Conservation (phyloP, 30 jellyfish, hydroid and myxozoan genomes). For the Sanderia malayensis region DNA sequence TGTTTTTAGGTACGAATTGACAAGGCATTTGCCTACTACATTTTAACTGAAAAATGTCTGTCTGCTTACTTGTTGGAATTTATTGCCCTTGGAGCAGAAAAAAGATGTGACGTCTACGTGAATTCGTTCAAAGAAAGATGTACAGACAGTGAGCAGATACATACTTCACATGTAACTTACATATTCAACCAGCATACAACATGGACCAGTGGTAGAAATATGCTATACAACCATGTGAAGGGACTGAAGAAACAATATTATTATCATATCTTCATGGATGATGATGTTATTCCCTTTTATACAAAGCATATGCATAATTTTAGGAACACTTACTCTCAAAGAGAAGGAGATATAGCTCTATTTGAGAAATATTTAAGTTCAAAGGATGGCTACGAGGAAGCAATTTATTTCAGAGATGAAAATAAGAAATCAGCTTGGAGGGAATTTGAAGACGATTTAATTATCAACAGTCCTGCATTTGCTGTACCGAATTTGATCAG, state of each 20-base stretch:
- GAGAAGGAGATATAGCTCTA: conserved; percentile 26
- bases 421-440: conserved; percentile 60
- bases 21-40: conserved; percentile 66
- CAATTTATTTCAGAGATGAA: conserved; percentile 4
- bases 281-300: conserved; percentile 44
- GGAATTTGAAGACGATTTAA: conserved; percentile 41
- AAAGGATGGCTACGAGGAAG: conserved; percentile 44
- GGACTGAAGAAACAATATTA: conserved; percentile 8
- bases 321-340: conserved; percentile 1
- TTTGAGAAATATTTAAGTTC: conserved; percentile 11
- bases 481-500: conserved; percentile 43
- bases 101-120: conserved; percentile 54
- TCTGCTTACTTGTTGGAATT: conserved; percentile 24
- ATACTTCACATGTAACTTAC: conserved; percentile 32
- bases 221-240: conserved; percentile 26
- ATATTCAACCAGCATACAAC: conserved; percentile 39
- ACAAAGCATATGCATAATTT: conserved; percentile 34
- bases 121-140: conserved; percentile 42
- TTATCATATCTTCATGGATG: conserved; percentile 67
- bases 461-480: conserved; percentile 59
- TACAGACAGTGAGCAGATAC: conserved; percentile 6
- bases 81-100: conserved; percentile 45
- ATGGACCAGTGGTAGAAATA: conserved; percentile 61
- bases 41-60: conserved; percentile 57
- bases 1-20: conserved; percentile 24